Evolutionary conservation across 2,797 vertebrate genomes (phyloP), one percentile per base, ranked within the genome.

Genomic region (Graptemys geographica): DNA sequence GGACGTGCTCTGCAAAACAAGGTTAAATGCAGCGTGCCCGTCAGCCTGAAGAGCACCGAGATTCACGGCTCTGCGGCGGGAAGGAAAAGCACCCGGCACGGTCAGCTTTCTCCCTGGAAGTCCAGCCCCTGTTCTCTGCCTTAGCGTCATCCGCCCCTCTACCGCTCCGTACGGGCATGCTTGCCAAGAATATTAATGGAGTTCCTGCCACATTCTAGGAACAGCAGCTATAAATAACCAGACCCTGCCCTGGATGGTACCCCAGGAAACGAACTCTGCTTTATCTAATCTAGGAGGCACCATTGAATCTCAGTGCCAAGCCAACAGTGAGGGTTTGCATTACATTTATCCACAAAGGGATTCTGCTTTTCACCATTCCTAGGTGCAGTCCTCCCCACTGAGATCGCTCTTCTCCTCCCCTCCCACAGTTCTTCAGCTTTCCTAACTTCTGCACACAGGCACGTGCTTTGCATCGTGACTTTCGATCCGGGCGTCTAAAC

Each of bases 1-100:
- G 99, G 80, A 99, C 99, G 1, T 99, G 99, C 93, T 99, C 99
- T 99, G 98, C 59, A 97, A 96, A 59, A 94, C 88, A 96, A 96
- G 90, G 96, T 89, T 51, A 96, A 94, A 93, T 2, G 19, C 1
- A 27, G 13, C n/a, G 13, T 59, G 74, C 0, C 18, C 89, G 83
- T 97, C 69, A 97, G 86, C 47, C 52, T 49, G 1, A 69, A 27
- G 4, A 76, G 76, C 72, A 88, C 83, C 86, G 25, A 81, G 81
- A 89, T 4, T 53, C 49, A 33, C 0, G 0, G 37, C 7, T 80
- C 16, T 49, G 15, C 28, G 65, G 44, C 0, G 3, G 6, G 31
- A 81, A 72, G 31, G 56, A 52, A 56, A 4, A 78, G 53, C 88
- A 79, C 21, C 53, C 12, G 31, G 81, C 1, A 11, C 37, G 31